A percentile compares a stretch with the other conserved stretches of the same genome.
These are phyloP conservation scores for Drosophila percnosoma DNA, from an alignment of 2,888 invertebrate species.

Conservation along the genomic window DNA sequence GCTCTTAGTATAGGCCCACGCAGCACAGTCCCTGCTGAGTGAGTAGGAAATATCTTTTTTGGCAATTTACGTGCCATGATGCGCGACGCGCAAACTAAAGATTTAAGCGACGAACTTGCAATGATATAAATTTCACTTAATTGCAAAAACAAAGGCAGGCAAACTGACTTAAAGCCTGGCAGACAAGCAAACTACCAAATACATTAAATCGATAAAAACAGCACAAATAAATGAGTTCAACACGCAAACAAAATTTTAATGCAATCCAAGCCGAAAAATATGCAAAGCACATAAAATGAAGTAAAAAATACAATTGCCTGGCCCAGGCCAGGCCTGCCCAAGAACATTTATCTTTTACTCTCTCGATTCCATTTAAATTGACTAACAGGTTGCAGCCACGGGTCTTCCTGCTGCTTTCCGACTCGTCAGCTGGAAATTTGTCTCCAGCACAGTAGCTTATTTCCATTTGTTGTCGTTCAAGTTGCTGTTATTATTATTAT, in stretches of 20 bases:
- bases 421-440: slow-evolving; percentile 59
- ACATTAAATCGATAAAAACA: slow-evolving; percentile 74
- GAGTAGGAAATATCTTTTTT: slow-evolving; percentile 71
- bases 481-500: slow-evolving; percentile 36
- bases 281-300: slow-evolving; percentile 78
- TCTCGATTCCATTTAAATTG: slow-evolving; percentile 61
- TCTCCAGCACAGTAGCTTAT: slow-evolving; percentile 68
- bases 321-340: slow-evolving; percentile 14
- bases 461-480: slow-evolving; percentile 39
- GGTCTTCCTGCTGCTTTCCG: slow-evolving; percentile 36
- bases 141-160: slow-evolving; percentile 63
- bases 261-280: slow-evolving; percentile 50
- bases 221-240: slow-evolving; percentile 74
- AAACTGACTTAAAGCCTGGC: slow-evolving; percentile 45
- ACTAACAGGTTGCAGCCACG: slow-evolving; percentile 32
- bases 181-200: slow-evolving; percentile 57
- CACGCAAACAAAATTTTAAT: slow-evolving; percentile 76
- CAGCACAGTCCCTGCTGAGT: slow-evolving; percentile 50
- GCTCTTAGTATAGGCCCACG: slow-evolving; percentile 62
- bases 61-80: slow-evolving; percentile 74
- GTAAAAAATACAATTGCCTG: slow-evolving; percentile 39
- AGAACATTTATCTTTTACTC: slow-evolving; percentile 66
- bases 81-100: slow-evolving; percentile 72
- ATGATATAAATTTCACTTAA: slow-evolving; percentile 79
- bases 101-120: slow-evolving; percentile 77